These are phyloP conservation scores for Tenualosa thibaudeaui DNA, from an alignment of 2,797 vertebrate species.

Conservation along the genomic window DNA sequence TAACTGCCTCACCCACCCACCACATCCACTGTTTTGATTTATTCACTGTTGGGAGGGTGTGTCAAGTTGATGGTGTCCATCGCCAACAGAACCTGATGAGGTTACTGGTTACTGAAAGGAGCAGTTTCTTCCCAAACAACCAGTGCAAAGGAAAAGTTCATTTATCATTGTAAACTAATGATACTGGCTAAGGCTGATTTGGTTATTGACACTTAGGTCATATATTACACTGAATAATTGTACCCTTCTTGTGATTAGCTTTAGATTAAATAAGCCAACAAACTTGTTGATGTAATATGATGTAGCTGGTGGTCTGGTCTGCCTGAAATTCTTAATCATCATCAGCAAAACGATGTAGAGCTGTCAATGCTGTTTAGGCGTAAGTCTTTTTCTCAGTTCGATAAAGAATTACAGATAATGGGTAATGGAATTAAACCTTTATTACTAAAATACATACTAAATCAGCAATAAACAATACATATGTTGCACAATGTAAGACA, in stretches of 20 bases:
- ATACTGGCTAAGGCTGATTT: not conserved
- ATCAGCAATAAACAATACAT: no score
- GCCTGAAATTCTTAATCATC: not conserved
- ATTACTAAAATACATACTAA: no score
- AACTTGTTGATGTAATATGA: not conserved
- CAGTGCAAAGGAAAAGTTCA: not conserved
- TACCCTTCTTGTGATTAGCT: not conserved
- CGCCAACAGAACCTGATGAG: not conserved
- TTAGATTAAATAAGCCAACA: not conserved
- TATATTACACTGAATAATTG: not conserved
- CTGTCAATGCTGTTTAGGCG: no score
- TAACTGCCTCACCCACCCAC: not conserved
- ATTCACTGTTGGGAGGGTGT: not conserved
- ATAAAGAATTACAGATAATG: not conserved
- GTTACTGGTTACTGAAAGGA: not conserved
- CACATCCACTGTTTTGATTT: not conserved
- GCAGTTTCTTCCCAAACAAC: not conserved
- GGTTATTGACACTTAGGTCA: not conserved
- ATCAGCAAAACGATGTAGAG: not conserved
- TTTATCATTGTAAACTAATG: not conserved
- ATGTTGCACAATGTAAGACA: not conserved
- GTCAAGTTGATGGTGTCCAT: not conserved
- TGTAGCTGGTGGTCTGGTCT: not conserved
- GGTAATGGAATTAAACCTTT: no score
- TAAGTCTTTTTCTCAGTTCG: not conserved